Evolutionary conservation across 1,140 invertebrate species (phyloP).

Genomic region (Drosophila carrolli): DNA sequence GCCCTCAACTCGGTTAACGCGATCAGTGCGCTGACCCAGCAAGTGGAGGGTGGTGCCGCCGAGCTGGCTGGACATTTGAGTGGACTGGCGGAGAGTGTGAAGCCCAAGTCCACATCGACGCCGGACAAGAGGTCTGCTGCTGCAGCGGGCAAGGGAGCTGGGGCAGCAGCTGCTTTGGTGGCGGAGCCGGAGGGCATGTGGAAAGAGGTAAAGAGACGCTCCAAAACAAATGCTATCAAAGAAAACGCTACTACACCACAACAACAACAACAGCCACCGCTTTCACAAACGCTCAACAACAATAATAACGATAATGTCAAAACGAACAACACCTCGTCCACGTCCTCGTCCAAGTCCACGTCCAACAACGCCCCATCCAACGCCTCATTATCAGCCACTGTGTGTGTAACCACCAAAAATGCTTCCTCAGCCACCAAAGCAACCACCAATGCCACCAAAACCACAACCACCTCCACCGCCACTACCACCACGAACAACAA

Average conservation of each 20-base stretch:
- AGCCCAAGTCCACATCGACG: conserved; percentile 69
- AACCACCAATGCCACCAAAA: conserved; percentile 40
- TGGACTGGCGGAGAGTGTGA: conserved; percentile 78
- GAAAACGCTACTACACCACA: conserved; percentile 81
- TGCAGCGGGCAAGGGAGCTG: conserved; percentile 40
- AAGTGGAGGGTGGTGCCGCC: conserved; percentile 85
- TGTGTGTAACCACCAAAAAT: conserved; percentile 50
- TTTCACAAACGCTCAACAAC: conserved; percentile 78
- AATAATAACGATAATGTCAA: conserved; percentile 65
- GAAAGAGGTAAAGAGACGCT: conserved; percentile 86
- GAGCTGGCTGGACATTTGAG: conserved; percentile 79
- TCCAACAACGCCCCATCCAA: conserved; percentile 62
- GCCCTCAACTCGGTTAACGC: conserved; percentile 66
- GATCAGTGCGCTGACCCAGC: conserved; percentile 72
- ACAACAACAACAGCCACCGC: conserved; percentile 71
- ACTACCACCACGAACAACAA: conserved; percentile 46
- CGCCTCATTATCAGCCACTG: conserved; percentile 58
- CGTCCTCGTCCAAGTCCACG: conserved; percentile 50
- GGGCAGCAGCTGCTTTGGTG: conserved; percentile 69
- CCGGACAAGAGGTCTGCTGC: conserved; percentile 57
- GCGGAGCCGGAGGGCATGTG: conserved; percentile 81
- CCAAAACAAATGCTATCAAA: conserved; percentile 85
- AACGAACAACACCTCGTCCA: conserved; percentile 60
- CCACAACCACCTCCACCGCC: conserved; percentile 31
- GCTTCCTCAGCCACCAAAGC: conserved; percentile 44